Base-by-base conservation (phyloP, 2,888 invertebrate species). In the Laspeyria flexula region DNA sequence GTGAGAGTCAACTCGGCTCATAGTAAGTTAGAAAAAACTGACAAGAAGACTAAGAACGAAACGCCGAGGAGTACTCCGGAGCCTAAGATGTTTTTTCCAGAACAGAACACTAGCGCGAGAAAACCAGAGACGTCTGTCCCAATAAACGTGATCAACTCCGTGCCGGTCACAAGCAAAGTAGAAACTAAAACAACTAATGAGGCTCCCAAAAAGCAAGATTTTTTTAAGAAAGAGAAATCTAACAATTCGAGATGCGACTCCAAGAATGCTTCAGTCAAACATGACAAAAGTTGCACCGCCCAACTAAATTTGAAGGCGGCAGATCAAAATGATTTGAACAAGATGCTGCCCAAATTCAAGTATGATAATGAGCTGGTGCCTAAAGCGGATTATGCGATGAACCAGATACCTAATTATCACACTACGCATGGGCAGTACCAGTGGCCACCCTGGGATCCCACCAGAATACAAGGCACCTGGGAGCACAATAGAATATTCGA, bases 351-450 rank as follows among this genome's bases (percentile, higher is more conserved):
- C 0, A 92, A 92, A 65, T 87, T 92, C 42, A 93, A 93, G 58
- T 92, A 92, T 49, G 93, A 93, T 61, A 93, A 93, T 57, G 93
- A 93, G 52, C 67, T 94, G 21, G 83, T 94, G 11, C 92, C 93
- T 0, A 94, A 94, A 71, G 90, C 95, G 0, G 95, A 95, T 66
- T 95, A 94, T 66, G 81, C 94, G 0, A 93, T 93, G 82, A 95
- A 95, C 81, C 94, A 95, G 66, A 93, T 95, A 42, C 94, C 95
- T 0, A 95, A 95, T 72, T 95, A 95, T 71, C 94, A 95, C 71
- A 93, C 94, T 38, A 92, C 94, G 0, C 93, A 93, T 56, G 83
- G 92, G 0, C 95, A 95, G 71, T 95, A 95, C 65, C 93, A 93
- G 67, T 95, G 95, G 93, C 94, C 95, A 18, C 89, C 90, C 1